phyloP scores from a whole-genome alignment of 2,888 invertebrate species.

The Lochmaea capreae region DNA sequence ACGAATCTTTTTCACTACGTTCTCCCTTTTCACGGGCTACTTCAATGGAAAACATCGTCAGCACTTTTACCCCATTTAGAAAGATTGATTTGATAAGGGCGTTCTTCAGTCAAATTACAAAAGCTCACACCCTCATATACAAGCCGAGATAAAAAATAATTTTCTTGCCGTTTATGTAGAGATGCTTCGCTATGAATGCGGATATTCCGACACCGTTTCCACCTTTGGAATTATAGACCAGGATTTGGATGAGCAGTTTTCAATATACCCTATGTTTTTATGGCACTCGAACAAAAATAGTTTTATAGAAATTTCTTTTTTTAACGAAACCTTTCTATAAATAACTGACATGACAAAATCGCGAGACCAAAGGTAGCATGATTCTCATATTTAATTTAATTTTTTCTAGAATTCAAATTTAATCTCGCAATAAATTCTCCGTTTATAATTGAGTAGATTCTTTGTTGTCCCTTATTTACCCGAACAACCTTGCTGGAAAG shows the following conservation, averaged over 20 bases:
- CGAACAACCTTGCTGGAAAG: not conserved
- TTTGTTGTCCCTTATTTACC: not conserved
- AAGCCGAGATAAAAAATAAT: constrained; percentile 54
- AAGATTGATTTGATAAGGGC: constrained; percentile 65
- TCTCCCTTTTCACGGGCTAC: constrained; percentile 55
- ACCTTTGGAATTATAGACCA: not conserved
- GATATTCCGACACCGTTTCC: not conserved
- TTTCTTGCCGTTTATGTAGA: constrained; percentile 48
- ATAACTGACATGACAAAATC: too few species aligned
- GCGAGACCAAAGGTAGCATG: too few species aligned
- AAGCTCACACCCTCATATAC: constrained; percentile 50
- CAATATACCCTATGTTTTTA: too few species aligned
- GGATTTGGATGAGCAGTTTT: not conserved
- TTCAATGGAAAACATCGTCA: constrained; percentile 62
- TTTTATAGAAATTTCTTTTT: too few species aligned
- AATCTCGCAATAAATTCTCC: not conserved
- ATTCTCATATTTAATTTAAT: not conserved
- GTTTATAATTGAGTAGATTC: not conserved
- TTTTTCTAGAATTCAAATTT: not conserved
- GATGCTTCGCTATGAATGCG: not conserved
- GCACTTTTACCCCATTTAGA: constrained; percentile 62
- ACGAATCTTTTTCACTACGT: constrained; percentile 58
- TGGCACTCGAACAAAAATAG: too few species aligned
- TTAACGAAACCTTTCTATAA: too few species aligned
- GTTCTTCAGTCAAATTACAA: constrained; percentile 54